A percentile compares a stretch with the other conserved stretches of the same genome.
phyloP scores from a whole-genome alignment of 2,888 invertebrate genomes.

The Scaptomyza cyrtandrae region DNA sequence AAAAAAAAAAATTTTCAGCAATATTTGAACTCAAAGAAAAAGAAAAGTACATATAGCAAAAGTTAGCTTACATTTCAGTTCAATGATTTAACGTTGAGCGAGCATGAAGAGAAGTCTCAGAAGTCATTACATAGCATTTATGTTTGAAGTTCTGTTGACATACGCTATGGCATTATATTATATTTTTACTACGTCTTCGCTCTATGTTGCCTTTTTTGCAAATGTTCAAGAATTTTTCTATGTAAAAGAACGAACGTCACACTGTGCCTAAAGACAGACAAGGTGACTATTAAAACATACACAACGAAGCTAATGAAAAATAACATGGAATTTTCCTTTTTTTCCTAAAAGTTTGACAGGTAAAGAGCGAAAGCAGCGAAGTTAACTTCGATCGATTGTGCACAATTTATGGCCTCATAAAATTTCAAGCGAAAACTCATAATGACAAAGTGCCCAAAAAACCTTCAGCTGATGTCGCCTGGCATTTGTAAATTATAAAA shows the following conservation, averaged over 20 bases:
- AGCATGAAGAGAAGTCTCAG: neutral
- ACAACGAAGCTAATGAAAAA: slow-evolving; percentile 15
- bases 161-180: neutral
- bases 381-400: slow-evolving; percentile 38
- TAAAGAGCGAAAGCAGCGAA: slow-evolving; percentile 15
- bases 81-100: neutral
- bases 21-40: neutral
- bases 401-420: slow-evolving; percentile 78
- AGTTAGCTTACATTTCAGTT: neutral
- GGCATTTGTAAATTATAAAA: slow-evolving; percentile 38
- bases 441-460: slow-evolving; percentile 54
- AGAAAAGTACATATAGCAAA: neutral
- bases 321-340: slow-evolving; percentile 13
- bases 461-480: slow-evolving; percentile 50
- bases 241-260: slow-evolving; percentile 62
- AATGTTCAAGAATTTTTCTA: slow-evolving; percentile 70
- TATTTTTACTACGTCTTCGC: neutral
- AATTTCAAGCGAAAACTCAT: slow-evolving; percentile 67
- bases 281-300: too few relatives aligned
- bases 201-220: slow-evolving; percentile 14
- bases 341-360: slow-evolving; percentile 13
- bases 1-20: slow-evolving; percentile 19
- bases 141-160: slow-evolving; percentile 1
- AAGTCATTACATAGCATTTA: slow-evolving; percentile 2
- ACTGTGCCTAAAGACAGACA: too few relatives aligned